Evolutionary conservation across 2,797 vertebrate genomes (phyloP).

Genomic region (Hyperoplus immaculatus): DNA sequence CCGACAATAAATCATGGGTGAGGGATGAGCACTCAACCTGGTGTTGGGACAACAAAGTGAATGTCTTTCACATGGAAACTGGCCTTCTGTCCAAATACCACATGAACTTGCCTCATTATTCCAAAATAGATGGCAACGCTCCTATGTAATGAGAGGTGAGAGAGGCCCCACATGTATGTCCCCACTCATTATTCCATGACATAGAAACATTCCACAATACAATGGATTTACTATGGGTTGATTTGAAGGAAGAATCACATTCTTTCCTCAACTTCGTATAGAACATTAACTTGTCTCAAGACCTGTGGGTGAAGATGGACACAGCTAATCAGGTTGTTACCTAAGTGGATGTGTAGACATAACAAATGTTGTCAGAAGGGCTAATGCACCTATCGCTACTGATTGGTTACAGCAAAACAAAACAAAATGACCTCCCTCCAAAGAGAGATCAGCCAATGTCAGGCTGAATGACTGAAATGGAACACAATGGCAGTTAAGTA

Average conservation of each 20-base stretch:
- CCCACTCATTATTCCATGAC: background rate
- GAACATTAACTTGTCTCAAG: background rate
- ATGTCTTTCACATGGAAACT: background rate
- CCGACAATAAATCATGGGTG: background rate
- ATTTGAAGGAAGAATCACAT: background rate
- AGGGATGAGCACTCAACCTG: conserved; percentile 5
- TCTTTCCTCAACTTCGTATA: background rate
- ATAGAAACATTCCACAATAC: too few species aligned
- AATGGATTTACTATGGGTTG: background rate
- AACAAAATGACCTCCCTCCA: background rate
- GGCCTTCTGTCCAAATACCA: background rate
- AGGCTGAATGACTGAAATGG: background rate
- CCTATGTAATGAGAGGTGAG: background rate
- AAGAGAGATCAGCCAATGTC: background rate
- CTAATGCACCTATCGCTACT: background rate
- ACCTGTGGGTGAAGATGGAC: background rate
- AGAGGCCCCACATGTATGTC: background rate
- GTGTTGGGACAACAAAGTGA: background rate
- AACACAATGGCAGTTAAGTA: background rate
- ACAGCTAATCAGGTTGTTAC: background rate
- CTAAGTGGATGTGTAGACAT: background rate
- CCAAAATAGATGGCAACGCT: background rate
- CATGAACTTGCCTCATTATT: background rate
- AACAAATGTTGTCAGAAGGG: background rate
- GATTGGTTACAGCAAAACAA: background rate